phyloP scores from a whole-genome alignment of 2,888 invertebrate genomes.

The Agrypnus murinus region DNA sequence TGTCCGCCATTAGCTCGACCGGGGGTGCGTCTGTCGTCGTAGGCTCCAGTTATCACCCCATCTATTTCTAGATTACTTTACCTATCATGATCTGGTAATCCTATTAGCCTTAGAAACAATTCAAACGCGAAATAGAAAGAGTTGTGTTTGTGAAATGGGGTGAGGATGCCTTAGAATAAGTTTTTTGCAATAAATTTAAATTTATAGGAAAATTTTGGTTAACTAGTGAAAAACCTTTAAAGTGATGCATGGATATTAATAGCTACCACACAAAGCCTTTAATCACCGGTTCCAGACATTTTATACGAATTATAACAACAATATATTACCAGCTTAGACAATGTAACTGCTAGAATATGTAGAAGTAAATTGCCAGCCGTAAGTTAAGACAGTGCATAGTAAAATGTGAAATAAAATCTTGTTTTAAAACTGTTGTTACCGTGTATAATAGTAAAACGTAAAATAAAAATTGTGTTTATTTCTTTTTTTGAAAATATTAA shows the following conservation, averaged over 20 bases:
- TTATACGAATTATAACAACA: constrained; percentile 20
- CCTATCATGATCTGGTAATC: constrained; percentile 45
- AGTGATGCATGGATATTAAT: constrained; percentile 1
- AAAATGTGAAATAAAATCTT: too few species aligned
- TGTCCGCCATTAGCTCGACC: constrained; percentile 50
- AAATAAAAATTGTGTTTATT: too few species aligned
- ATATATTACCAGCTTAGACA: constrained; percentile 5
- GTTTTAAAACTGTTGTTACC: too few species aligned
- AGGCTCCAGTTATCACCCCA: constrained; percentile 45
- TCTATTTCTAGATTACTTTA: constrained; percentile 47
- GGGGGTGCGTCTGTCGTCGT: constrained; percentile 34
- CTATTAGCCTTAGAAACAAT: constrained; percentile 37
- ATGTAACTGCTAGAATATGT: neutral
- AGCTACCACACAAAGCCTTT: constrained; percentile 6
- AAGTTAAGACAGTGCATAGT: neutral
- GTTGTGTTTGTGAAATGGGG: neutral
- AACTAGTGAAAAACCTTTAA: neutral
- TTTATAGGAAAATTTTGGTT: neutral
- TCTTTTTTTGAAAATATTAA: too few species aligned
- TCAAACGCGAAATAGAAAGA: constrained; percentile 30
- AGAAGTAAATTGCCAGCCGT: constrained; percentile 3
- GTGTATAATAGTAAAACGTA: too few species aligned
- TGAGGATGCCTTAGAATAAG: neutral
- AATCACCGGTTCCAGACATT: constrained; percentile 14
- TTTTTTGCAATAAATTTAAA: neutral